Evolutionary conservation across 2,113 vertebrate genomes (phyloP).

Genomic region (Peromyscus leucopus): DNA sequence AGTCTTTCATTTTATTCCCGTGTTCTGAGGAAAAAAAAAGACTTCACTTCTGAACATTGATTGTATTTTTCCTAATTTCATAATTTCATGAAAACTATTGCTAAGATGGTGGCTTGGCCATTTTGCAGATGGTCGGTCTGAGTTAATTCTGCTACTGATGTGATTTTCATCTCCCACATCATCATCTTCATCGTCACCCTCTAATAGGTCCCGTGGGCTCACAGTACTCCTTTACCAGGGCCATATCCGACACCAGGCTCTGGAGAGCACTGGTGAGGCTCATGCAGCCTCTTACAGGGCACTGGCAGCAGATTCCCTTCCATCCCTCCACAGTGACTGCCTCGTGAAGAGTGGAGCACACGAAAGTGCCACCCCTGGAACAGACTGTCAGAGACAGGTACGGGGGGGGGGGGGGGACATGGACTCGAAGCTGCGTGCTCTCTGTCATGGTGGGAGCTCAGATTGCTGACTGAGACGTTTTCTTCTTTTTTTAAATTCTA

Average conservation of each 20-base stretch:
- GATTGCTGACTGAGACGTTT: neutral
- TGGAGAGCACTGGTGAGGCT: neutral
- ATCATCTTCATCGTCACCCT: neutral
- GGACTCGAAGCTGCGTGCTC: neutral
- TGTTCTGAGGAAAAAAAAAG: neutral
- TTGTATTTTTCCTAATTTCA: neutral
- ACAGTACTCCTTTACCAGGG: neutral
- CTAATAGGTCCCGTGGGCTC: neutral
- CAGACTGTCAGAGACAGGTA: too few species aligned
- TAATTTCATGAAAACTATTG: neutral
- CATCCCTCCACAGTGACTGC: too few species aligned
- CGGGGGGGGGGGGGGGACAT: neutral
- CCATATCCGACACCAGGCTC: neutral
- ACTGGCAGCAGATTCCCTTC: too few species aligned
- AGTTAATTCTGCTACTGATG: neutral
- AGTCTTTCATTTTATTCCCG: neutral
- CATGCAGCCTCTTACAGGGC: neutral
- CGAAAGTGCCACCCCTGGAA: neutral
- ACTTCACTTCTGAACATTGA: neutral
- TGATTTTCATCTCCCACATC: neutral
- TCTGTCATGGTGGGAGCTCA: neutral
- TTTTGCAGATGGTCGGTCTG: neutral
- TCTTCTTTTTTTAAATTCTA: neutral
- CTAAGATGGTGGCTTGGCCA: neutral
- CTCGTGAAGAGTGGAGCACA: neutral